Evolutionary conservation across 2,797 vertebrate genomes (phyloP), one percentile per base, ranked within the genome.

Genomic region (Chaenodraco wilsoni): DNA sequence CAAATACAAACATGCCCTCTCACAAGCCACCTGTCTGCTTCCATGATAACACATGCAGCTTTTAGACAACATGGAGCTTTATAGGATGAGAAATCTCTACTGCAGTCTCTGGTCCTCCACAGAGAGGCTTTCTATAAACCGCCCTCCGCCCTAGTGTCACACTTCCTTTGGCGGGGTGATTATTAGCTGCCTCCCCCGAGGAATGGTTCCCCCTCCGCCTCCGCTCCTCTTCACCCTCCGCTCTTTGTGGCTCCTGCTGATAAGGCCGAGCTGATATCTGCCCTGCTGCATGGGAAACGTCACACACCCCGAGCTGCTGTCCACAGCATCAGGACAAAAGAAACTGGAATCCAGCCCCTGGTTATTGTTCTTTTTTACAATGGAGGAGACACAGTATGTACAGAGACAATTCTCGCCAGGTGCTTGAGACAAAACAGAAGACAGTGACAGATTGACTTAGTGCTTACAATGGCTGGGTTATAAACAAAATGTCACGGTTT

Each of bases 191-290:
- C 41, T 73, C 50, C 72, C 78, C 0, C 23, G 17, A 69, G 80
- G 78, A 77, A 33, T 56, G 15, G 41, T 7, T 54, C n/a, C 37
- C 17, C 40, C 21, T 50, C 48, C 7, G 58, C 46, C 43, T 45
- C 74, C 27, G 41, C 73, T 78, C 70, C 54, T 67, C 66, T 68
- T 78, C 78, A 75, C 75, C 72, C 56, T 65, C 80, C 62, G 82
- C 69, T 52, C 82, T 86, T 86, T 86, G 78, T 83, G 82, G 65
- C 69, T 81, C 48, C 60, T 40, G 37, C 76, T 78, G 87, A 88
- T 88, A 85, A 87, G 80, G 12, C 76, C 46, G 0, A 57, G 71
- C 78, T 76, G 66, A 84, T 78, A 79, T 78, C 69, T 80, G 74
- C 43, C 69, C 66, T 21, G 76, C 63, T 81, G 77, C 63, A 72